Percentiles rank a stretch among this genome's conserved stretches.
Evolutionary conservation across 2,113 vertebrate genomes (phyloP).

Genomic region (Chloroceryle aenea): DNA sequence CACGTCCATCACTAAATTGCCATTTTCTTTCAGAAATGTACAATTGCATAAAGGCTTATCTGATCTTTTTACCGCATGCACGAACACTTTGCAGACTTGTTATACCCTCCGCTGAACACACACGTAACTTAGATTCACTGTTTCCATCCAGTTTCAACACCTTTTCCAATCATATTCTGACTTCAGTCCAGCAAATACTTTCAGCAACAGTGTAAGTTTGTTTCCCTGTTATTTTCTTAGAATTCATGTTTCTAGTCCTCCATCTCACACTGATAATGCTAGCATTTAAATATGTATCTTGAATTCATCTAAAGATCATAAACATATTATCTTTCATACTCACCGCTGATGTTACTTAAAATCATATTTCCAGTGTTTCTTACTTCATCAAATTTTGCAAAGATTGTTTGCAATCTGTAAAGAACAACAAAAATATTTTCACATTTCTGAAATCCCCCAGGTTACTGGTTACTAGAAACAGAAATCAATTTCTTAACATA

Average conservation of each 20-base stretch:
- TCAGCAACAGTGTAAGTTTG: not conserved
- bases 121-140: not conserved
- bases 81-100: not conserved
- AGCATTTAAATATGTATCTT: not conserved
- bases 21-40: not conserved
- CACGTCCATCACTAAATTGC: not conserved
- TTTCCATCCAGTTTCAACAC: conserved; percentile 10
- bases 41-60: not conserved
- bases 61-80: not conserved
- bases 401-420: conserved; percentile 90
- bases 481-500: not conserved
- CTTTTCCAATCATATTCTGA: not conserved
- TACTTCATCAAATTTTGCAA: conserved; percentile 94
- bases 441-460: not conserved
- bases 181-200: not conserved
- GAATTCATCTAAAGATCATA: not conserved
- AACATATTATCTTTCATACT: conserved; percentile 60
- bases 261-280: not conserved
- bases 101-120: not conserved
- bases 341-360: conserved; percentile 88
- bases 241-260: not conserved
- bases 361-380: conserved; percentile 92
- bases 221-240: not conserved
- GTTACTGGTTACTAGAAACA: not conserved
- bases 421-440: conserved; percentile 19